These are phyloP conservation scores for Aplocera efformata DNA, from an alignment of 2,888 invertebrate species.

Conservation along the genomic window DNA sequence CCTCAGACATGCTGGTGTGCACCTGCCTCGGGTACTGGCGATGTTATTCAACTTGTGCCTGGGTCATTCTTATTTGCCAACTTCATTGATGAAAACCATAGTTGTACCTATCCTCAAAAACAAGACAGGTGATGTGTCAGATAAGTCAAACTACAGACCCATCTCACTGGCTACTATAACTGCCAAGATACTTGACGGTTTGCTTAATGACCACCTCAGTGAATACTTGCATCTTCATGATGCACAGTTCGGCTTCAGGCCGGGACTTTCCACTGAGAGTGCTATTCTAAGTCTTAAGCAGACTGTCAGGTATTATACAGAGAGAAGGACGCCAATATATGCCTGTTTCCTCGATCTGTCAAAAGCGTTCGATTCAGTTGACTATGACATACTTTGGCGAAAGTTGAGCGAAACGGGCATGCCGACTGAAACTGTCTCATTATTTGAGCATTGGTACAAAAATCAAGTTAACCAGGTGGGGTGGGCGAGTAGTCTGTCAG, in stretches of 20 bases:
- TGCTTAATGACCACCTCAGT: constrained; percentile 14
- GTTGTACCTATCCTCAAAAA: constrained; percentile 28
- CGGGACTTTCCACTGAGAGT: constrained; percentile 12
- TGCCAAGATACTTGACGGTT: constrained; percentile 16
- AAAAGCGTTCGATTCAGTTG: neutral
- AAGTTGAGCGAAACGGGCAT: neutral
- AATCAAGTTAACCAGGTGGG: neutral
- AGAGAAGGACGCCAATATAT: neutral
- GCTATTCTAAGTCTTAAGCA: constrained; percentile 8
- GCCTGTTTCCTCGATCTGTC: neutral
- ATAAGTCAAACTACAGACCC: constrained; percentile 22
- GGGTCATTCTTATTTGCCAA: constrained; percentile 12
- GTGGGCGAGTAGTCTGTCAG: neutral
- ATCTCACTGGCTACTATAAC: constrained; percentile 15
- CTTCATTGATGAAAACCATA: constrained; percentile 11
- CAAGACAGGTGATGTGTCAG: constrained; percentile 21
- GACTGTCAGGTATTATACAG: neutral
- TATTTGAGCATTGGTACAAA: neutral
- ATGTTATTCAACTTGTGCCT: constrained; percentile 22
- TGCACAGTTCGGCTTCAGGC: constrained; percentile 16
- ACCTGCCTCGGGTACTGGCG: constrained; percentile 16
- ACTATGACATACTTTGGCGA: neutral
- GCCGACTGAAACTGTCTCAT: neutral
- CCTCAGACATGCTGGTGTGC: constrained; percentile 20
- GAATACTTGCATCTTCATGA: constrained; percentile 12